Evolutionary conservation across 1,140 invertebrate genomes (phyloP).

Genomic region (Drosophila eugracilis): DNA sequence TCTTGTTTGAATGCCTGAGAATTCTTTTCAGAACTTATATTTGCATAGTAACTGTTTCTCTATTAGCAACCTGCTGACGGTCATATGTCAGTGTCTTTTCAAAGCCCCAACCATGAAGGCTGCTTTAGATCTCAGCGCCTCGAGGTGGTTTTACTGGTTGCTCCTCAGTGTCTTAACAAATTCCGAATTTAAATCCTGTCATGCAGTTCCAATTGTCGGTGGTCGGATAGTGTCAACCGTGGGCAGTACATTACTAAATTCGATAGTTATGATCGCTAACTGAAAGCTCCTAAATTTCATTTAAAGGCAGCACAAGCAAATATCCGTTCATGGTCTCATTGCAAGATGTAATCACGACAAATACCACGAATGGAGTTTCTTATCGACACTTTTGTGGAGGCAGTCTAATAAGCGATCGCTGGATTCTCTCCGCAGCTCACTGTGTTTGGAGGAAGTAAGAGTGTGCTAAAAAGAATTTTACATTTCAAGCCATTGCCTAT

Average conservation of each 20-base stretch:
- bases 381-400: constrained; percentile 77
- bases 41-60: constrained; percentile 56
- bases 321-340: constrained; percentile 78
- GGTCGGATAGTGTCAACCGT: constrained; percentile 61
- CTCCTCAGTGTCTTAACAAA: constrained; percentile 5
- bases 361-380: constrained; percentile 1
- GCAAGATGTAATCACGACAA: constrained; percentile 48
- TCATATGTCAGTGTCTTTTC: constrained; percentile 57
- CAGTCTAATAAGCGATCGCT: constrained; percentile 66
- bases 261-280: background rate
- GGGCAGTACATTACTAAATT: constrained; percentile 51
- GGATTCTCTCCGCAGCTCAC: constrained; percentile 75
- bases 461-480: too few relatives aligned
- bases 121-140: constrained; percentile 23
- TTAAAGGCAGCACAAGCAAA: constrained; percentile 47
- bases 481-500: too few relatives aligned
- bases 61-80: constrained; percentile 53
- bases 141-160: constrained; percentile 17
- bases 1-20: constrained; percentile 26
- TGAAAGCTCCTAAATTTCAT: constrained; percentile 9
- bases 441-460: constrained; percentile 76
- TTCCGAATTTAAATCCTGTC: constrained; percentile 3
- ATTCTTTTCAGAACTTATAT: constrained; percentile 52
- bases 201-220: constrained; percentile 61
- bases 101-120: constrained; percentile 65